Conservation (phyloP, 2,888 invertebrate species). For the Clivina fossor region DNA sequence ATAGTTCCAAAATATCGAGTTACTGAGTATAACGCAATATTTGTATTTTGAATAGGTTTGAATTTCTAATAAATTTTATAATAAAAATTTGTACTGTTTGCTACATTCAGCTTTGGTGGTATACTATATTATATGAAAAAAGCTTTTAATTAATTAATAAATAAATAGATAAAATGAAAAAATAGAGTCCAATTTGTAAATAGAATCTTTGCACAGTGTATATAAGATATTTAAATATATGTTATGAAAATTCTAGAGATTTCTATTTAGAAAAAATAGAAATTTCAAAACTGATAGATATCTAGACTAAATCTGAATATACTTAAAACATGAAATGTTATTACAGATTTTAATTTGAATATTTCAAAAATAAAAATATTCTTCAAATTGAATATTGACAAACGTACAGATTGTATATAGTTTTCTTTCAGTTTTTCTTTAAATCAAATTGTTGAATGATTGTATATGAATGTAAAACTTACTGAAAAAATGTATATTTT, state of each 20-base stretch:
- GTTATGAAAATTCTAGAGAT: conserved; percentile 2
- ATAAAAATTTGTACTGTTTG: background rate
- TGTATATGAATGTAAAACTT: background rate
- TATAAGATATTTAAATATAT: conserved; percentile 5
- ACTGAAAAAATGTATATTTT: conserved; percentile 47
- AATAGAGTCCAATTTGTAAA: too few species aligned
- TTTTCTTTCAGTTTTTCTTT: background rate
- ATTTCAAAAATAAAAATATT: too few species aligned
- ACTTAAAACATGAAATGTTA: background rate
- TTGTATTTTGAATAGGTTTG: too few species aligned
- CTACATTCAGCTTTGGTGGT: conserved; percentile 4
- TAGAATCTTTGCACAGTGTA: conserved; percentile 10
- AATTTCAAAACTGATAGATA: background rate
- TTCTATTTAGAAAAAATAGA: conserved; percentile 1
- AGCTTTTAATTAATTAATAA: conserved; percentile 1
- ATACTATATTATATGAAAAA: background rate
- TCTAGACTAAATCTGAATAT: background rate
- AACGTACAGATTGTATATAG: background rate
- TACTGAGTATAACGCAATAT: too few species aligned
- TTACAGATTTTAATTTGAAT: too few species aligned
- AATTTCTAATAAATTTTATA: too few species aligned
- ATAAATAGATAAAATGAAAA: conserved; percentile 2
- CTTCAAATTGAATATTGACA: too few species aligned
- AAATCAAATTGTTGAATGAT: background rate
- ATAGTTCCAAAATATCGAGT: too few species aligned